Evolutionary conservation across 2,797 vertebrate genomes (phyloP).

Genomic region (Gobio occitaniae): DNA sequence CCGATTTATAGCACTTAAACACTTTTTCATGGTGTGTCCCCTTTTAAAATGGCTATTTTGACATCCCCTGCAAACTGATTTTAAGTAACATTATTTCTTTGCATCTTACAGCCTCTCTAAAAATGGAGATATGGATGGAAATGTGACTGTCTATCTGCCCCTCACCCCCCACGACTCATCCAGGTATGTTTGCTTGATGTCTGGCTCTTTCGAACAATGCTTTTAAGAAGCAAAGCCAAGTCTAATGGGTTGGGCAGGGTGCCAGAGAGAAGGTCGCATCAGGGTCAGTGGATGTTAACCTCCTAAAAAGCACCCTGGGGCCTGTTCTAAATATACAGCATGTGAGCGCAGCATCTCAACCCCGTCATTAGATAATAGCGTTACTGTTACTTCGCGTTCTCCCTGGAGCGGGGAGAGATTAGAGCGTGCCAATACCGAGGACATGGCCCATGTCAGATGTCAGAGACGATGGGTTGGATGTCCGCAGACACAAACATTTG

Average conservation of each 20-base stretch:
- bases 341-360: constrained; percentile 14
- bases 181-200: constrained; percentile 43
- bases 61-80: not conserved
- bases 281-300: constrained; percentile 60
- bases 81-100: not conserved
- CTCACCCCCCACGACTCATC: constrained; percentile 12
- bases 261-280: constrained; percentile 54
- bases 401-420: constrained; percentile 28
- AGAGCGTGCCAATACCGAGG: constrained; percentile 29
- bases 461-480: constrained; percentile 33
- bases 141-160: not conserved
- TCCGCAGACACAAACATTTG: constrained; percentile 47
- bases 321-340: constrained; percentile 48
- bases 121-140: constrained; percentile 1
- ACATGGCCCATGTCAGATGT: constrained; percentile 53
- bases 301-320: constrained; percentile 57
- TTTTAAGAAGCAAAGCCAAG: constrained; percentile 59
- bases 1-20: too few relatives aligned
- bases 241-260: constrained; percentile 54
- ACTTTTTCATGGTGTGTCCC: too few relatives aligned
- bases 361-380: constrained; percentile 53
- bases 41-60: not conserved
- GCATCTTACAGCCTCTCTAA: not conserved
- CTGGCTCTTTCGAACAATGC: constrained; percentile 47
- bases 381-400: not conserved